phyloP scores from a whole-genome alignment of 2,113 vertebrate genomes.

The Turdus rufiventris region DNA sequence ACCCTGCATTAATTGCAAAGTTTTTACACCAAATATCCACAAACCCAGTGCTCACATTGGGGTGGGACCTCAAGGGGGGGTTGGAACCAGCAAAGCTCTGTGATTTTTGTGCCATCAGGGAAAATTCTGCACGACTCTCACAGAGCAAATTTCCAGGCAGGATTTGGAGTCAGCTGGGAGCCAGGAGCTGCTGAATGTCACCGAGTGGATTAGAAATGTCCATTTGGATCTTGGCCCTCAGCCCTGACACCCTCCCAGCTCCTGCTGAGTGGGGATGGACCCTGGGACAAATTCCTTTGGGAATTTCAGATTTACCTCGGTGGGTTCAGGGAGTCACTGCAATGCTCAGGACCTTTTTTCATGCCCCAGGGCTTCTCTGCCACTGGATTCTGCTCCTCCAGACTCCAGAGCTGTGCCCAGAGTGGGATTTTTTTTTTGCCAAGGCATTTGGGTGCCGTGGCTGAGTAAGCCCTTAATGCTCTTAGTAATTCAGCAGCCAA shows the following conservation, averaged over 20 bases:
- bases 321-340: rapidly evolving
- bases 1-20: rapidly evolving
- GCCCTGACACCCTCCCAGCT: neutral
- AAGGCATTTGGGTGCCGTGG: neutral
- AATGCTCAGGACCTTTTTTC: neutral
- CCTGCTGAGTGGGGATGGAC: neutral
- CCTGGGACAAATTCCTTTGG: neutral
- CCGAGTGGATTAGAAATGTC: neutral
- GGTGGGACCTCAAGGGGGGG: rapidly evolving
- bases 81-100: neutral
- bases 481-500: neutral
- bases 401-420: neutral
- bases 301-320: neutral
- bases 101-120: neutral
- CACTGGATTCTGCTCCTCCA: neutral
- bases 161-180: neutral
- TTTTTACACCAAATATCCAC: neutral
- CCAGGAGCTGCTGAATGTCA: constrained; percentile 18
- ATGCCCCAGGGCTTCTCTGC: neutral
- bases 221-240: neutral
- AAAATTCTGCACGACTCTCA: neutral
- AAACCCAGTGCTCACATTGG: neutral
- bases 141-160: neutral
- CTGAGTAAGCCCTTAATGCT: constrained; percentile 9
- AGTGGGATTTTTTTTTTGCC: neutral